Percentiles rank a stretch among this genome's conserved stretches.
phyloP scores from a whole-genome alignment of 2,113 vertebrate genomes.

The Gymnobelideus leadbeateri region DNA sequence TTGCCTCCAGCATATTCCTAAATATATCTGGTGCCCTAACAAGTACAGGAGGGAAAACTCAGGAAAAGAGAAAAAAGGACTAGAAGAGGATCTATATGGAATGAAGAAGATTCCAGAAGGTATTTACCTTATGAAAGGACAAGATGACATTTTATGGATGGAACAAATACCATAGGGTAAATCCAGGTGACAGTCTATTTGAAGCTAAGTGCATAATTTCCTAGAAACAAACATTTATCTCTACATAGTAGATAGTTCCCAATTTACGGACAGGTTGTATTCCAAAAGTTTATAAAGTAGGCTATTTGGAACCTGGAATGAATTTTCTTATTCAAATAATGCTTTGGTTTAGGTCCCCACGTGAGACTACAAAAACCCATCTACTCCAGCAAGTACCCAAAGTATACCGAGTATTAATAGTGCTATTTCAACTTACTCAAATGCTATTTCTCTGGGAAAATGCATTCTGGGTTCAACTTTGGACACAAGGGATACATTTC shows the following conservation, averaged over 20 bases:
- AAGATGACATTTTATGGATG: background rate
- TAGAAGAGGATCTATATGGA: background rate
- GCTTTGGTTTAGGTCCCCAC: background rate
- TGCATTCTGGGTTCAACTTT: background rate
- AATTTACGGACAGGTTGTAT: conserved; percentile 25
- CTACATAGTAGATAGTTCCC: background rate
- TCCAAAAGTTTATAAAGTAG: conserved; percentile 29
- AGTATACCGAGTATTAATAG: background rate
- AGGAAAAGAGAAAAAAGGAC: background rate
- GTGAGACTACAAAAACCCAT: too few species aligned
- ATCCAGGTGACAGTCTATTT: background rate
- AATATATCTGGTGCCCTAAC: too few species aligned
- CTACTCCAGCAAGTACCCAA: background rate
- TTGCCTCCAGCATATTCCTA: background rate
- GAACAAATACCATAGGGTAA: background rate
- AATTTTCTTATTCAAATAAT: conserved; percentile 10
- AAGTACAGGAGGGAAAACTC: background rate
- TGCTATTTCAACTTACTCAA: background rate
- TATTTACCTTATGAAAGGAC: background rate
- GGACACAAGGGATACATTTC: too few species aligned
- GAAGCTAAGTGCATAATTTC: conserved; percentile 30
- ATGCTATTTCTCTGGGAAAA: background rate
- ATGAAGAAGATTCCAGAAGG: background rate
- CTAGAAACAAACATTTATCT: conserved; percentile 29
- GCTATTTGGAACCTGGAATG: conserved; percentile 9